phyloP scores from a whole-genome alignment of 2,113 vertebrate species.

The Poecilia latipinna region DNA sequence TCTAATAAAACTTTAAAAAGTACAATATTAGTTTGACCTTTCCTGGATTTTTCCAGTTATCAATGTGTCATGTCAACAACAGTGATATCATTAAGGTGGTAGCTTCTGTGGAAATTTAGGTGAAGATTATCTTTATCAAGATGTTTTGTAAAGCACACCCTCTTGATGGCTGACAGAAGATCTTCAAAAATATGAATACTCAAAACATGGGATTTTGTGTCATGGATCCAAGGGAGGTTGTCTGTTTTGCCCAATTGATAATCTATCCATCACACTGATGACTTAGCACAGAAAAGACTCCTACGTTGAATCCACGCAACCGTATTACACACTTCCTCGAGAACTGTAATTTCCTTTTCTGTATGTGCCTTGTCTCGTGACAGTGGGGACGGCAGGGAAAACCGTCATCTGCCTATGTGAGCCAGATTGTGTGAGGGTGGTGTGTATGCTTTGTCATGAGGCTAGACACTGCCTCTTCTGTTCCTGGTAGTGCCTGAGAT shows the following conservation, averaged over 20 bases:
- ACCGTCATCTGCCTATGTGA: constrained; percentile 13
- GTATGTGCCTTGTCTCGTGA: constrained; percentile 31
- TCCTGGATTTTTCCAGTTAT: background rate
- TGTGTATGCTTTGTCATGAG: constrained; percentile 57
- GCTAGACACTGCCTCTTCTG: constrained; percentile 57
- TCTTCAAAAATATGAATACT: background rate
- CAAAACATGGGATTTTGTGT: background rate
- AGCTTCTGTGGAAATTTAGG: background rate
- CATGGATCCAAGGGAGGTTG: background rate
- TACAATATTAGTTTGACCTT: background rate
- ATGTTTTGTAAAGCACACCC: background rate
- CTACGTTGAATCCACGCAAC: constrained; percentile 3
- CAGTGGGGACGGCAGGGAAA: constrained; percentile 18
- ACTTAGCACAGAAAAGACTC: constrained; percentile 20
- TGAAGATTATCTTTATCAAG: background rate
- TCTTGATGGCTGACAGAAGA: background rate
- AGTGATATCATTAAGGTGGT: background rate
- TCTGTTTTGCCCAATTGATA: constrained; percentile 3
- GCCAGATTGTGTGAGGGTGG: constrained; percentile 53
- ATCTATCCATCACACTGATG: background rate
- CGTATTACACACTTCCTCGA: constrained; percentile 17
- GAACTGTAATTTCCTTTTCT: constrained; percentile 43
- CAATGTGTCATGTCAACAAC: background rate
- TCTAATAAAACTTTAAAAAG: background rate
- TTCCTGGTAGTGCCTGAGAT: constrained; percentile 34